These are phyloP conservation scores for Epistrophe eligans DNA, from an alignment of 2,888 invertebrate genomes.

Conservation along the genomic window DNA sequence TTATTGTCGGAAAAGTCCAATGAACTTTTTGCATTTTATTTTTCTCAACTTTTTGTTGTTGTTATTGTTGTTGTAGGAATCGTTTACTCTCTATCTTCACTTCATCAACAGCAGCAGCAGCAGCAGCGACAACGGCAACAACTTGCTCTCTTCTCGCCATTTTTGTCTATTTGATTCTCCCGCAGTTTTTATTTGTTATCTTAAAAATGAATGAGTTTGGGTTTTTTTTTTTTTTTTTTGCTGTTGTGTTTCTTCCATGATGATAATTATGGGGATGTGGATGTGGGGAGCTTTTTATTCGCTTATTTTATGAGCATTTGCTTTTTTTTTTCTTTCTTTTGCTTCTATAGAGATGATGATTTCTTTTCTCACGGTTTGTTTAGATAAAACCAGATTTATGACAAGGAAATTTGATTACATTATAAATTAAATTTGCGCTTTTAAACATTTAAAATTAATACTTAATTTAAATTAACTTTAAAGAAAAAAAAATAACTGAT, in stretches of 20 bases:
- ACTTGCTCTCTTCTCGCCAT: slow-evolving; percentile 25
- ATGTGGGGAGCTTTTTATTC: slow-evolving; percentile 38
- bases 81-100: slow-evolving; percentile 25
- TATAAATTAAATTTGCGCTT: neutral
- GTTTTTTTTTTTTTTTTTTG: neutral
- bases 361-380: slow-evolving; percentile 28
- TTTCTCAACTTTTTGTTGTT: slow-evolving; percentile 26
- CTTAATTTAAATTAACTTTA: neutral
- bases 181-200: slow-evolving; percentile 44
- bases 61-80: slow-evolving; percentile 12
- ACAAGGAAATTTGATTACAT: neutral
- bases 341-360: neutral
- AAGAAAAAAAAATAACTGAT: too few relatives aligned
- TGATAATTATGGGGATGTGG: slow-evolving; percentile 9
- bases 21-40: slow-evolving; percentile 74
- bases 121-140: neutral
- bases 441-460: neutral
- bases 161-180: slow-evolving; percentile 29
- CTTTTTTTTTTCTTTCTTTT: slow-evolving; percentile 7
- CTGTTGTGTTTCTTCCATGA: slow-evolving; percentile 8
- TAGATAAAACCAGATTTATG: neutral
- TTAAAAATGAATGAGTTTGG: slow-evolving; percentile 31
- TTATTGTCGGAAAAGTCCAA: slow-evolving; percentile 73
- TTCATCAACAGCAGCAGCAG: neutral
- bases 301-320: slow-evolving; percentile 10